phyloP scores from a whole-genome alignment of 2,797 vertebrate species.

The Phylloscopus collybita region DNA sequence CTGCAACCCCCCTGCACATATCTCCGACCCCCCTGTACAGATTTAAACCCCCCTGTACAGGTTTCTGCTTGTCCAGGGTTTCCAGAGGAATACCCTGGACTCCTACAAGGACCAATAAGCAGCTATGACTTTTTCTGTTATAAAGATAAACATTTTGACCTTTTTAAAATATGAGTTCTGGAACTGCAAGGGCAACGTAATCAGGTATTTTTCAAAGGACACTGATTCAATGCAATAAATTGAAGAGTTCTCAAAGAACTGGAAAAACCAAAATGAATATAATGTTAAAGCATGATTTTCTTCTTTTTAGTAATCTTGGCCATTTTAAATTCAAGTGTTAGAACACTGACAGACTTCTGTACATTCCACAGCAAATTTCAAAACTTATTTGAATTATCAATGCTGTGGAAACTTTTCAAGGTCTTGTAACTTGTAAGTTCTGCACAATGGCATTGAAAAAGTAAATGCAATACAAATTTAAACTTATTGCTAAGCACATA shows the following conservation, averaged over 20 bases:
- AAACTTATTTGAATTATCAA: background rate
- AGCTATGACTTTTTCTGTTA: constrained; percentile 52
- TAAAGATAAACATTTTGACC: constrained; percentile 67
- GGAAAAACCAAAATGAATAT: constrained; percentile 26
- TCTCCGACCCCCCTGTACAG: too few relatives aligned
- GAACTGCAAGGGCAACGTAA: constrained; percentile 48
- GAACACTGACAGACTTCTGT: background rate
- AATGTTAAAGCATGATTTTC: background rate
- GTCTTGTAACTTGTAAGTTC: background rate
- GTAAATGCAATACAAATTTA: background rate
- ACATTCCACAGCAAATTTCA: background rate
- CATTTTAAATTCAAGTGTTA: background rate
- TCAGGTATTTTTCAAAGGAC: constrained; percentile 56
- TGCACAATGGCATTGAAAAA: background rate
- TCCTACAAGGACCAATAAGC: constrained; percentile 37
- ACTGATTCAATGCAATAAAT: constrained; percentile 45
- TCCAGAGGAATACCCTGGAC: too few relatives aligned
- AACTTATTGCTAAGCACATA: background rate
- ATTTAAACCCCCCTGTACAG: too few relatives aligned
- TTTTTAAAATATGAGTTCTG: constrained; percentile 60
- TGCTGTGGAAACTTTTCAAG: background rate
- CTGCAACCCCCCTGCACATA: too few relatives aligned
- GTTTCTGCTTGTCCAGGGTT: too few relatives aligned
- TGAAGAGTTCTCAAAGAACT: constrained; percentile 54
- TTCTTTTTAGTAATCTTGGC: background rate